A percentile compares a stretch with the other conserved stretches of the same genome.
Evolutionary conservation across 1,140 invertebrate genomes (phyloP).

Genomic region (Magallana gigas): DNA sequence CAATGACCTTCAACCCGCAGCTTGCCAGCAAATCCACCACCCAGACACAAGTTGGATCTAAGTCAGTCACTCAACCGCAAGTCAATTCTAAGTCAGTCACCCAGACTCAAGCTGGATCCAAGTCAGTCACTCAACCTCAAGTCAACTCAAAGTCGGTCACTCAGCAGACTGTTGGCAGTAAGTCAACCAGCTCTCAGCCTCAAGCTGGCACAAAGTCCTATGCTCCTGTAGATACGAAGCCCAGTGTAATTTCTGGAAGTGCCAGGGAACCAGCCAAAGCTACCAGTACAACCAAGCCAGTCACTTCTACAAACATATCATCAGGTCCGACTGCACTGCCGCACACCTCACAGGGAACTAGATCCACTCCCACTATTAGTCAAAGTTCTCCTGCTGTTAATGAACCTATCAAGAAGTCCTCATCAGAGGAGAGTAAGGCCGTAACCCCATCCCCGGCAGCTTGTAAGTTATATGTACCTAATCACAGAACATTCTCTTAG

Average conservation of each 20-base stretch:
- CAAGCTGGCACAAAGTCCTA: neutral
- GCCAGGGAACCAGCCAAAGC: neutral
- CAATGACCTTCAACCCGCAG: neutral
- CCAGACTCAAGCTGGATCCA: neutral
- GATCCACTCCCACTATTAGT: neutral
- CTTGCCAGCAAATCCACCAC: neutral
- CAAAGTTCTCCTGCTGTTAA: neutral
- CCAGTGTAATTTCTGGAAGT: neutral
- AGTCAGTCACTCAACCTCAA: neutral
- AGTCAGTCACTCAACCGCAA: neutral
- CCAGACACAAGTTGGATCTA: neutral
- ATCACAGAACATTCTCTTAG: neutral
- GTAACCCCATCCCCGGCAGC: conserved; percentile 1
- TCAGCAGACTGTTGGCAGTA: neutral
- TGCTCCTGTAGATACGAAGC: neutral
- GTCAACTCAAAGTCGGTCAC: neutral
- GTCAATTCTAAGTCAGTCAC: neutral
- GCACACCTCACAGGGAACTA: neutral
- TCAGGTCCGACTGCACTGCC: neutral
- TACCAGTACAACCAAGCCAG: neutral
- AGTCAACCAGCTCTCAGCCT: neutral
- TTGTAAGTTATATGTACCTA: neutral
- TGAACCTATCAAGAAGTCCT: neutral
- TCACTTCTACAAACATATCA: neutral
- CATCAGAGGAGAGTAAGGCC: neutral